phyloP scores from a whole-genome alignment of 30 jellyfish, hydroid and myxozoan species.

The Pseudorhiza aurosa region DNA sequence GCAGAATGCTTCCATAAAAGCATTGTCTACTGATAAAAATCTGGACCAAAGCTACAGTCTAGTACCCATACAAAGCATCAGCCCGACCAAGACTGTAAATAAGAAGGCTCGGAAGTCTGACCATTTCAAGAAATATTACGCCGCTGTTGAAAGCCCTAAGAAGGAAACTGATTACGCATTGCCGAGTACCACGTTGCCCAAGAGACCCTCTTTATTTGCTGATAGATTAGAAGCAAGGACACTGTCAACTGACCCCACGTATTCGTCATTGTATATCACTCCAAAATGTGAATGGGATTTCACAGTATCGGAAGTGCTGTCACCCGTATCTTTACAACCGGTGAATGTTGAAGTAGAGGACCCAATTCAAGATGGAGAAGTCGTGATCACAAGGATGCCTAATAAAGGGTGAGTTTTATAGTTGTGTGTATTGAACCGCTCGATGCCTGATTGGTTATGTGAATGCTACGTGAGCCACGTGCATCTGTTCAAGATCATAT shows the following conservation, averaged over 20 bases:
- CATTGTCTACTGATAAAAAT: not conserved
- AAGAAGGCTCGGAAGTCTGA: not conserved
- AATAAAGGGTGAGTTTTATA: constrained; percentile 44
- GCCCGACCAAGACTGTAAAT: constrained; percentile 1
- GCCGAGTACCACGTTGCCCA: constrained; percentile 38
- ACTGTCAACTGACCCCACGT: constrained; percentile 22
- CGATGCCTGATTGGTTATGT: no score
- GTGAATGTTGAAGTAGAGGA: constrained; percentile 21
- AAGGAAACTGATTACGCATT: constrained; percentile 9
- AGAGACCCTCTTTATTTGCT: constrained; percentile 20
- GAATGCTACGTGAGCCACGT: no score
- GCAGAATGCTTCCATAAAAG: not conserved
- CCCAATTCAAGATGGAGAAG: constrained; percentile 48
- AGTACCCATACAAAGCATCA: constrained; percentile 35
- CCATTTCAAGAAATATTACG: not conserved
- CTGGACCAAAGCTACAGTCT: constrained; percentile 50
- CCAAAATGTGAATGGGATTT: constrained; percentile 11
- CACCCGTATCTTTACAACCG: constrained; percentile 38
- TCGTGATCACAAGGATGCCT: constrained; percentile 55
- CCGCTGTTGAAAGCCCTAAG: not conserved
- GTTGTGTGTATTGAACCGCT: not conserved
- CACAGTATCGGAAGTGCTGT: constrained; percentile 24
- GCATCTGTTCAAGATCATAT: no score
- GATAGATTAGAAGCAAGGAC: constrained; percentile 55
- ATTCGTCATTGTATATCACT: constrained; percentile 12